Evolutionary conservation across 2,797 vertebrate genomes (phyloP), one percentile per base, ranked within the genome.

Genomic region (Prunella strophiata): DNA sequence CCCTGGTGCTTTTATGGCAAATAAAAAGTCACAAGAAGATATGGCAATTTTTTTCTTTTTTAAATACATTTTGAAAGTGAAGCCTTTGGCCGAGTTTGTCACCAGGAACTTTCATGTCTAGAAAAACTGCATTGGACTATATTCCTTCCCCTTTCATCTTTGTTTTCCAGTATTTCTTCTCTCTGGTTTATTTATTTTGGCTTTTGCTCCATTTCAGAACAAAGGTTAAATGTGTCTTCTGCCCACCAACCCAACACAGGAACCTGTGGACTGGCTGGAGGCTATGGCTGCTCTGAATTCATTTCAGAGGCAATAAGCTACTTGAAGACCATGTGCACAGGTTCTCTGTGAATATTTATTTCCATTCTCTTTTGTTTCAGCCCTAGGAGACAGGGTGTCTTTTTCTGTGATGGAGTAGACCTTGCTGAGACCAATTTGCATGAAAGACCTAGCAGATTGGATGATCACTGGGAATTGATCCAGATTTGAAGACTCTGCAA

Each of bases 381-480:
- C 58, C 82, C 81, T 68, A 45, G 19, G 66, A 36, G 47, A 85
- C 32, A 66, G 5, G 14, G 8, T 55, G 27, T 81, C 55, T 77
- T 77, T 82, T 88, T 70, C 15, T 57, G 52, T 70, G 82, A 34
- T 73, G 47, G 55, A 92, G 51, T 29, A 88, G 87, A 70, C 72
- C 55, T 93, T 72, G 40, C 82, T 72, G 66, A 94, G 92, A 96
- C 61, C 65, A 78, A 73, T 91, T 84, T 90, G 54, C 79, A 63
- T 76, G 62, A 90, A 91, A 75, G 45, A 85, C 76, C 15, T 62
- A 89, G 29, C 76, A 88, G 79, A 75, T 52, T 88, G 51, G 87
- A 70, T 92, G 87, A 92, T 94, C 89, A n/a, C 63, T 70, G 79
- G 93, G 92, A 95, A 67, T 91, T 72, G 82, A 86, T 86, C 55